Evolutionary conservation across 2,888 invertebrate genomes (phyloP), one percentile per base, ranked within the genome.

Genomic region (Trimorus sp.): DNA sequence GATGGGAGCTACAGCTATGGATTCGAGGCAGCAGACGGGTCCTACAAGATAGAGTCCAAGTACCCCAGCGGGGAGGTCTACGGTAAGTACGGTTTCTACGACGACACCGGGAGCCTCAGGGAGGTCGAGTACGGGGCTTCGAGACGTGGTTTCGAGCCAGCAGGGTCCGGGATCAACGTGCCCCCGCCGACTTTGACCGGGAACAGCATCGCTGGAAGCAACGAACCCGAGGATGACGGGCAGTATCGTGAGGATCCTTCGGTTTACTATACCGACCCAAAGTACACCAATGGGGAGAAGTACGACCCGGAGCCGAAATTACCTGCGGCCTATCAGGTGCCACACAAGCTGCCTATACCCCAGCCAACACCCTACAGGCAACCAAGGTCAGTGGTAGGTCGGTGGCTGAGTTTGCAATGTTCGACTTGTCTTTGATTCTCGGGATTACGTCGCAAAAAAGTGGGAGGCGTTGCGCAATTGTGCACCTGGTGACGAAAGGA

Each of bases 1-100:
- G 97, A 97, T 85, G 97, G 97, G 0, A 97, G 97, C 11, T 97
- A 97, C 92, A 97, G 96, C 87, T 97, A 95, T 88, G 97, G 97
- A 0, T 97, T 96, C 91, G 97, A 97, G 91, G 96, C 94, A 0
- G 97, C 96, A 0, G 97, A 97, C 88, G 97, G 96, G 9, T 95
- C 96, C 62, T 97, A 96, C 93, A 97, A 97, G 92, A 97, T 97
- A 83, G 97, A 97, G 91, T 97, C 97, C 0, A 97, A 97, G 91
- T 96, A 96, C 87, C 93, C 96, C 0, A 95, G 94, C 58, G 97
- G 97, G 0, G 97, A 97, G 88, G 96, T 97, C 0, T 96, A 95
- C 65, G 97, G 97, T 78, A 97, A 97, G 90, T 97, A 97, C 88
- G 97, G 97, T n/a, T 97, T 97, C 90, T 93, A 97, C 0, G 97